Percentiles rank a stretch among this genome's conserved stretches.
phyloP scores from a whole-genome alignment of 1,140 invertebrate genomes.

The Drosophila elegans region DNA sequence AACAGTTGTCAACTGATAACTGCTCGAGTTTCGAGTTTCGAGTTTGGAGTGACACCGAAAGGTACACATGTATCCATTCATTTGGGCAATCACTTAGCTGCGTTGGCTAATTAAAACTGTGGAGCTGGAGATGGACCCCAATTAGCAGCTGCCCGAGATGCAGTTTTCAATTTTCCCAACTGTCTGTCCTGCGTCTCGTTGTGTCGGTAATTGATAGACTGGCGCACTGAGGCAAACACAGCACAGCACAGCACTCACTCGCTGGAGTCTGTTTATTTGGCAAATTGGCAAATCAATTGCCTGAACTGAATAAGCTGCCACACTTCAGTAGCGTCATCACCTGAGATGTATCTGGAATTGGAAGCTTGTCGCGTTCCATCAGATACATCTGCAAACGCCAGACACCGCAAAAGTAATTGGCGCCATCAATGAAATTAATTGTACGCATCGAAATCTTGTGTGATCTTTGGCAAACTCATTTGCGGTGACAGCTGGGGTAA shows the following conservation, averaged over 20 bases:
- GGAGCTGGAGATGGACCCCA: constrained; percentile 18
- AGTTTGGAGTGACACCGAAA: not conserved
- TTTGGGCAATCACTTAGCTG: constrained; percentile 34
- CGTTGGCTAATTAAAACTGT: constrained; percentile 47
- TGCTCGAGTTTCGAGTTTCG: not conserved
- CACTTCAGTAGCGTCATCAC: constrained; percentile 17
- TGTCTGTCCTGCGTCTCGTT: constrained; percentile 12
- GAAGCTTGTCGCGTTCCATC: constrained; percentile 14
- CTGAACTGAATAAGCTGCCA: constrained; percentile 46
- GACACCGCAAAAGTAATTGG: constrained; percentile 59
- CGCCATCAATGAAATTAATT: constrained; percentile 60
- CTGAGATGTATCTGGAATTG: constrained; percentile 19
- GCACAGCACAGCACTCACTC: constrained; percentile 15
- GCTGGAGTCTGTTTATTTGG: constrained; percentile 50
- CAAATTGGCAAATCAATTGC: constrained; percentile 75
- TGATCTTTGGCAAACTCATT: constrained; percentile 54
- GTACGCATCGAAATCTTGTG: constrained; percentile 47
- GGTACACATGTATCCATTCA: constrained; percentile 26
- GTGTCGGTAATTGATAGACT: constrained; percentile 36
- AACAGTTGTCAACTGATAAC: constrained; percentile 43
- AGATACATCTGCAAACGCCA: not conserved
- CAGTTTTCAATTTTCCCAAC: constrained; percentile 33
- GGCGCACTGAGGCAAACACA: constrained; percentile 45
- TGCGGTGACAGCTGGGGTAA: constrained; percentile 18
- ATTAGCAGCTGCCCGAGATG: constrained; percentile 35